These are phyloP conservation scores for Tipula unca DNA, from an alignment of 2,888 invertebrate genomes.

Conservation along the genomic window DNA sequence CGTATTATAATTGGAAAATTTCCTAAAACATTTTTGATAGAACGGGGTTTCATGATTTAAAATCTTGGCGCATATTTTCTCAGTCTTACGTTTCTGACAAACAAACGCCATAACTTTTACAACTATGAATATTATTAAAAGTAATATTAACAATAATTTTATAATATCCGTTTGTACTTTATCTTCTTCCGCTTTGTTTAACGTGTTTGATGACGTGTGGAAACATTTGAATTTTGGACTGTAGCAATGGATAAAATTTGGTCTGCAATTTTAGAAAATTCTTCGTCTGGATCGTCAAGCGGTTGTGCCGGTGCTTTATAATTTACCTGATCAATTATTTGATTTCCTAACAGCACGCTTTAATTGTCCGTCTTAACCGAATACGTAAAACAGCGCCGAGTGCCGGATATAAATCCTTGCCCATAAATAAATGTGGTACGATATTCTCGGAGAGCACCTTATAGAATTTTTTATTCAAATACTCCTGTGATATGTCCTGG, in stretches of 20 bases:
- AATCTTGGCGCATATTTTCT: not conserved
- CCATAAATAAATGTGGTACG: slow-evolving; percentile 34
- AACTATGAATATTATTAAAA: not conserved
- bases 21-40: not conserved
- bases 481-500: slow-evolving; percentile 31
- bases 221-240: not conserved
- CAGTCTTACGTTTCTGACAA: not conserved
- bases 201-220: not conserved
- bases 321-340: not conserved
- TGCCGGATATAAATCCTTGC: slow-evolving; percentile 36
- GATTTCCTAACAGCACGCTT: not conserved
- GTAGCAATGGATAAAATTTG: not conserved
- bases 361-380: slow-evolving; percentile 20
- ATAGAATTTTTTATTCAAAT: slow-evolving; percentile 34
- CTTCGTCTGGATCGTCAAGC: not conserved
- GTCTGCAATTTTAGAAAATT: not conserved
- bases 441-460: slow-evolving; percentile 35
- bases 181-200: not conserved
- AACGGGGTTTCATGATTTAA: not conserved
- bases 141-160: not conserved
- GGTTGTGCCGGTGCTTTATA: not conserved
- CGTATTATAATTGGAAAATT: not conserved
- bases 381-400: slow-evolving; percentile 36
- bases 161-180: not conserved
- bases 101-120: not conserved